phyloP scores from a whole-genome alignment of 23 tunicate species.

The Trididemnum nubilum region DNA sequence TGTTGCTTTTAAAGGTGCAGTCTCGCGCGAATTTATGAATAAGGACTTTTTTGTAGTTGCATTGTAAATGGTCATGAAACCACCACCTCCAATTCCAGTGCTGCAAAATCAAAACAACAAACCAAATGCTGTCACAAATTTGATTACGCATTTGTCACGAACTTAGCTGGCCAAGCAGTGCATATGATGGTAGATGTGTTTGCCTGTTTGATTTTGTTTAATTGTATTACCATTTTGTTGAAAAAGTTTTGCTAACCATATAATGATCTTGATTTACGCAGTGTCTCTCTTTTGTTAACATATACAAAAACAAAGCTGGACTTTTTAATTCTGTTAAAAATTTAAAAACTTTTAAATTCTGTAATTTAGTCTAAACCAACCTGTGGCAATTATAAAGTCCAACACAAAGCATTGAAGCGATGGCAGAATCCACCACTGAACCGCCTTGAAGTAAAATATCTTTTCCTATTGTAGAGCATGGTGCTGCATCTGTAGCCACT shows the following conservation, averaged over 20 bases:
- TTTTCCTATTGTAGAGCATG: conserved; percentile 82
- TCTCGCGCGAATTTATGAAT: conserved; percentile 77
- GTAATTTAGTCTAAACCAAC: no score
- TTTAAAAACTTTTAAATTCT: no score
- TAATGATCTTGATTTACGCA: no score
- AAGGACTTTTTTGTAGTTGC: conserved; percentile 60
- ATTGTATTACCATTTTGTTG: no score
- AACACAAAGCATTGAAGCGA: conserved; percentile 91
- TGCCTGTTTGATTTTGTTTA: no score
- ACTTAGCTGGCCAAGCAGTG: no score
- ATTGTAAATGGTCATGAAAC: conserved; percentile 74
- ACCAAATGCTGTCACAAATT: background rate
- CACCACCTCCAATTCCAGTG: conserved; percentile 94
- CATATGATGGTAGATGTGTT: no score
- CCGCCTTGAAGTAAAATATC: conserved; percentile 72
- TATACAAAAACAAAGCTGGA: no score
- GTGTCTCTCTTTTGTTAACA: no score
- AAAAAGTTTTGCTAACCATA: no score
- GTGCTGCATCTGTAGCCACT: conserved; percentile 90
- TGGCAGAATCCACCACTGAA: conserved; percentile 90
- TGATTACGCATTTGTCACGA: no score
- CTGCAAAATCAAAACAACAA: conserved; percentile 32
- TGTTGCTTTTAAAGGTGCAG: conserved; percentile 58
- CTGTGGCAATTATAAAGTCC: conserved; percentile 85
- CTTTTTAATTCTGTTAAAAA: no score